Conservation (phyloP, 2,888 invertebrate genomes). For the Entomobrya proxima region DNA sequence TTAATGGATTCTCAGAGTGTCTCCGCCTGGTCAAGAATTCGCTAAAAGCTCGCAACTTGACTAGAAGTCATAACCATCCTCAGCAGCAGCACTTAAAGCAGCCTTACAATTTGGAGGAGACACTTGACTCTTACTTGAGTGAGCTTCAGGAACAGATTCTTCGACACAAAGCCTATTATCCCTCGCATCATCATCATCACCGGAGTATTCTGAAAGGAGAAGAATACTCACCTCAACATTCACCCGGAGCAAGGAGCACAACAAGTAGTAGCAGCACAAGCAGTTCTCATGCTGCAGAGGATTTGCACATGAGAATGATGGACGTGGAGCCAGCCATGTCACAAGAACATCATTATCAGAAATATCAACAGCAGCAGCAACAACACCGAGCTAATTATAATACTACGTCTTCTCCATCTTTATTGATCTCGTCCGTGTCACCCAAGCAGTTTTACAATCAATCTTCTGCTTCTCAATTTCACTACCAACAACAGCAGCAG, state of each 20-base stretch:
- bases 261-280: background rate
- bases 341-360: background rate
- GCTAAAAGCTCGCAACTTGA: conserved; percentile 44
- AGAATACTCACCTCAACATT: conserved; percentile 52
- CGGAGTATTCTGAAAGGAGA: background rate
- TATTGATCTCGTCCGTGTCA: conserved; percentile 47
- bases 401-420: background rate
- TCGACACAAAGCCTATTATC: conserved; percentile 14
- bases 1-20: conserved; percentile 72
- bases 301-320: conserved; percentile 46
- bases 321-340: background rate
- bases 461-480: too few relatives aligned
- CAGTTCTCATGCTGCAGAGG: conserved; percentile 13
- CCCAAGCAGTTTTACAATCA: conserved; percentile 38
- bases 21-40: conserved; percentile 69
- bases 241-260: conserved; percentile 44
- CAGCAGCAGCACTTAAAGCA: background rate
- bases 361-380: conserved; percentile 33
- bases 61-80: background rate
- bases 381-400: background rate
- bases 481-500: background rate
- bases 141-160: conserved; percentile 49
- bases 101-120: conserved; percentile 64
- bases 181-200: background rate
- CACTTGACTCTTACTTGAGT: conserved; percentile 69